phyloP scores from a whole-genome alignment of 2,113 vertebrate genomes.

The Ceratotherium simum region DNA sequence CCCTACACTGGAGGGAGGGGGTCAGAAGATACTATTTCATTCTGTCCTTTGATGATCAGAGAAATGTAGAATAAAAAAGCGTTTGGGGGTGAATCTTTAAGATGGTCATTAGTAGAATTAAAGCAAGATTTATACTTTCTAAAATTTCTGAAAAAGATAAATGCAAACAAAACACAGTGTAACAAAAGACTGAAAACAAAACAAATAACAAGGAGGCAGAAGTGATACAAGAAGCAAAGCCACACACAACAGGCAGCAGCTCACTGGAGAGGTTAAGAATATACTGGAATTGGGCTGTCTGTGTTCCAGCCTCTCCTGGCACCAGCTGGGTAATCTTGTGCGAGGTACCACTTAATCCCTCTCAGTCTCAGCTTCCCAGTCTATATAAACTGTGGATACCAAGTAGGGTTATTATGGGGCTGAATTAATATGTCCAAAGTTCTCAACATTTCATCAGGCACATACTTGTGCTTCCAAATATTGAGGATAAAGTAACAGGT shows the following conservation, averaged over 20 bases:
- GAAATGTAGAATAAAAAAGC: not conserved
- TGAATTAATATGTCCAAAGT: not conserved
- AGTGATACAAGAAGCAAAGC: not conserved
- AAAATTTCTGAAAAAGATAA: not conserved
- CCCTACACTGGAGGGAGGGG: accelerated
- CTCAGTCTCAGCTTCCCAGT: not conserved
- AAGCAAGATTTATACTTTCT: not conserved
- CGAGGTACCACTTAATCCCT: not conserved
- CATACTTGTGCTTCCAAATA: not conserved
- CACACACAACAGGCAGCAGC: not conserved
- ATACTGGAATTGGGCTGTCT: not conserved
- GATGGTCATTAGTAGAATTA: not conserved
- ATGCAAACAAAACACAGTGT: not conserved
- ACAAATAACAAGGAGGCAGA: not conserved
- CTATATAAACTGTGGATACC: not conserved
- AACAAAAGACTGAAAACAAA: not conserved
- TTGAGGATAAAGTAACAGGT: not conserved
- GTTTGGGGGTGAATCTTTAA: not conserved
- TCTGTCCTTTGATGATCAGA: not conserved
- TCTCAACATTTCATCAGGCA: not conserved
- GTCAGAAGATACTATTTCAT: not conserved
- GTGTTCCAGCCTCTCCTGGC: not conserved
- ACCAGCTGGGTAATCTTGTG: not conserved
- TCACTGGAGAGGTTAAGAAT: not conserved
- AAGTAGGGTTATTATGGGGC: not conserved